Conservation (phyloP, 2,113 vertebrate genomes). For the Campylomormyrus numenius region DNA sequence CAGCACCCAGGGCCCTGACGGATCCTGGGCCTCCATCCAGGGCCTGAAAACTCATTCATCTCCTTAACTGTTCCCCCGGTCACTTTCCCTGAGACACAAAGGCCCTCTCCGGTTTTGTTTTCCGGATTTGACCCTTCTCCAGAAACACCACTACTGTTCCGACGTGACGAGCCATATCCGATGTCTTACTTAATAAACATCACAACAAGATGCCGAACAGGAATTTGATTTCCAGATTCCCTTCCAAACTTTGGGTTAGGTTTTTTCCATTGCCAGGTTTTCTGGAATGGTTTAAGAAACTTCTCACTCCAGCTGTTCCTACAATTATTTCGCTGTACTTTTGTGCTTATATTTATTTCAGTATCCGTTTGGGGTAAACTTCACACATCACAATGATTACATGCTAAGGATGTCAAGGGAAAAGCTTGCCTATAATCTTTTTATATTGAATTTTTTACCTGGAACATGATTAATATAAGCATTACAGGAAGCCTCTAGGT, state of each 20-base stretch:
- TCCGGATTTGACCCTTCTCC: constrained; percentile 48
- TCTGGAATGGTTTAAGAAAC: not conserved
- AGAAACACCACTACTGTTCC: constrained; percentile 39
- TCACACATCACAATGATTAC: not conserved
- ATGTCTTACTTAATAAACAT: constrained; percentile 43
- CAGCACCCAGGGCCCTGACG: constrained; percentile 43
- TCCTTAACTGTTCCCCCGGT: constrained; percentile 46
- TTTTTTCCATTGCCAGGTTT: constrained; percentile 31
- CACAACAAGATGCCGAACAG: constrained; percentile 35
- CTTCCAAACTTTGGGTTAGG: constrained; percentile 33
- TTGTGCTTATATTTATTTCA: not conserved
- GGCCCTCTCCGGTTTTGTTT: constrained; percentile 45
- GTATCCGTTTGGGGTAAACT: not conserved
- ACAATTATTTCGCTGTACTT: not conserved
- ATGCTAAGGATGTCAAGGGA: not conserved
- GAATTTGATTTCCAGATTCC: constrained; percentile 40
- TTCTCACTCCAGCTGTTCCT: not conserved
- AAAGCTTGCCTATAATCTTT: not conserved
- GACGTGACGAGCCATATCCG: constrained; percentile 21
- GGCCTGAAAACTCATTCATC: constrained; percentile 46
- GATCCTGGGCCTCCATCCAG: constrained; percentile 55
- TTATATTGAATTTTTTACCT: not conserved
- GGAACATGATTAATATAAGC: not conserved
- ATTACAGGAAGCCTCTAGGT: not conserved
- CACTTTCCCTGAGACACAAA: constrained; percentile 39